These are phyloP conservation scores for Oenanthe melanoleuca DNA, from an alignment of 2,113 vertebrate genomes.

Conservation along the genomic window DNA sequence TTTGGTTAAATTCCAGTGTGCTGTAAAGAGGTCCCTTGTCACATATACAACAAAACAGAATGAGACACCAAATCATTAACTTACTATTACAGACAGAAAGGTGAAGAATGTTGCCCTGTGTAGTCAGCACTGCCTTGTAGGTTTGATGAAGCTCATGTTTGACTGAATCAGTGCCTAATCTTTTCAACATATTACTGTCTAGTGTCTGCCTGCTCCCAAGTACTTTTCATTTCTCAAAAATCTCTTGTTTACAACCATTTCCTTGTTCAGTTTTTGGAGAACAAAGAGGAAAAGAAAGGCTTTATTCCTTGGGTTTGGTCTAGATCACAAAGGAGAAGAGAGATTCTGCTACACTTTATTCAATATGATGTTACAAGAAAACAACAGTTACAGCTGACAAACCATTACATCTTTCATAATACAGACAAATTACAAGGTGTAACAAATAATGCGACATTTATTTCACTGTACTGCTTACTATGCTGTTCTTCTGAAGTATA, in stretches of 20 bases:
- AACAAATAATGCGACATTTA: slow-evolving; percentile 91
- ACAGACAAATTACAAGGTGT: slow-evolving; percentile 91
- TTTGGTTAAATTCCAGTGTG: neutral
- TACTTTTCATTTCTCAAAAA: slow-evolving; percentile 14
- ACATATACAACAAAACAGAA: neutral
- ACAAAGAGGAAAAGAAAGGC: neutral
- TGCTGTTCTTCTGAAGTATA: slow-evolving; percentile 72
- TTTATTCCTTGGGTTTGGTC: neutral
- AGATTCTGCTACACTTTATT: slow-evolving; percentile 89
- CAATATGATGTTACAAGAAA: slow-evolving; percentile 90
- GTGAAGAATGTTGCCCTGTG: neutral
- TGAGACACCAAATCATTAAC: neutral
- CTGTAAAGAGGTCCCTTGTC: neutral
- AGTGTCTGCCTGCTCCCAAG: neutral
- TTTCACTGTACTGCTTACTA: slow-evolving; percentile 83
- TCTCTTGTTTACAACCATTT: neutral
- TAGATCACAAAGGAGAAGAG: slow-evolving; percentile 44
- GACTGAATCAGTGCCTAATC: neutral
- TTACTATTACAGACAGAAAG: neutral
- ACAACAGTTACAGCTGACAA: slow-evolving; percentile 92
- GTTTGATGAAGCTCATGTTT: slow-evolving; percentile 18
- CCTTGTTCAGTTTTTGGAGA: neutral
- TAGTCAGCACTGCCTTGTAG: neutral
- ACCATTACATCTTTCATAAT: slow-evolving; percentile 94
- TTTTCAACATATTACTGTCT: neutral